Evolutionary conservation across 2,113 vertebrate species (phyloP).

Genomic region (Upupa epops): DNA sequence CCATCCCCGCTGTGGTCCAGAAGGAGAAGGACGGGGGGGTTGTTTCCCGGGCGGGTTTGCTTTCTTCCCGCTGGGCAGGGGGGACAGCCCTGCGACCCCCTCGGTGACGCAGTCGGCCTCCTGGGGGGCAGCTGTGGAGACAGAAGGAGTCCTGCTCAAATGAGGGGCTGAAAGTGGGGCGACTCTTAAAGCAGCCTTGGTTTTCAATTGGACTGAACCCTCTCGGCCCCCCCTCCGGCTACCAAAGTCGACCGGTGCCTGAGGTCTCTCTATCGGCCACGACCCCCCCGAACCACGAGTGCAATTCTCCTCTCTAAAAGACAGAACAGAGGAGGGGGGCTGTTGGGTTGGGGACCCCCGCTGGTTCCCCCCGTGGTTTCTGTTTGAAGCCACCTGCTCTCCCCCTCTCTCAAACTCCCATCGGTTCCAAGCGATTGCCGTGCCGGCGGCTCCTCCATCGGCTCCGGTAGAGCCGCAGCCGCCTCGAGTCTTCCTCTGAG

Average conservation of each 20-base stretch:
- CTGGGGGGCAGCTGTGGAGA: slow-evolving; percentile 31
- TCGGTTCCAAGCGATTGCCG: too few species aligned
- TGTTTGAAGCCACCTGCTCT: slow-evolving; percentile 53
- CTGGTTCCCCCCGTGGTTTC: rapidly evolving
- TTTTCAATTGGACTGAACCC: background rate
- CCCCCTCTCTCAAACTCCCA: background rate
- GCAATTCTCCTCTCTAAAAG: background rate
- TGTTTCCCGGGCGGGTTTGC: too few species aligned
- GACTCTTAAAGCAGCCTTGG: slow-evolving; percentile 72
- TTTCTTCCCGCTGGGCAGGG: slow-evolving; percentile 51
- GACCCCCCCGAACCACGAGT: background rate
- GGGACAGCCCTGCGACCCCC: slow-evolving; percentile 24
- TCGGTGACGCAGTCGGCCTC: slow-evolving; percentile 77
- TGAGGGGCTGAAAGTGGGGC: slow-evolving; percentile 91
- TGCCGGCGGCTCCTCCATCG: slow-evolving; percentile 49
- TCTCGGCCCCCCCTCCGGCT: slow-evolving; percentile 22
- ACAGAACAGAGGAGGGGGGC: too few species aligned
- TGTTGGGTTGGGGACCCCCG: too few species aligned
- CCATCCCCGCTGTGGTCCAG: too few species aligned
- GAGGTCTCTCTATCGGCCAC: background rate
- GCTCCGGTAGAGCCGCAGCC: slow-evolving; percentile 43
- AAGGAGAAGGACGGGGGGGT: too few species aligned
- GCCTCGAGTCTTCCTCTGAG: slow-evolving; percentile 79
- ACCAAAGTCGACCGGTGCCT: background rate
- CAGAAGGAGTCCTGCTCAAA: slow-evolving; percentile 72